Conservation (phyloP, 2,888 invertebrate genomes). For the Plagodis pulveraria region DNA sequence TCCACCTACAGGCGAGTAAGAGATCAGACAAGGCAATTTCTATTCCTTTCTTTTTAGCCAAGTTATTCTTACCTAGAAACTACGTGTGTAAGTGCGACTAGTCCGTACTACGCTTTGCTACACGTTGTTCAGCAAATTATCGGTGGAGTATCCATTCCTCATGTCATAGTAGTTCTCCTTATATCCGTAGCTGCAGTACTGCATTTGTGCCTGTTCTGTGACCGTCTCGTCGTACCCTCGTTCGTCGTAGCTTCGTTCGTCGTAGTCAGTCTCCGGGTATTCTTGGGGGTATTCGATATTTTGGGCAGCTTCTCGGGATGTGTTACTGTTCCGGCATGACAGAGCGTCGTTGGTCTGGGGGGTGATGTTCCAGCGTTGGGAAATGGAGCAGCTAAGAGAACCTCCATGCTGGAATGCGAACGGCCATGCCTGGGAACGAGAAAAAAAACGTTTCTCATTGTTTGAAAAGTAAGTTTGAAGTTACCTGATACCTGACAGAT, state of each 20-base stretch:
- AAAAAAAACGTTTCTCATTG: conserved; percentile 4
- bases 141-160: conserved; percentile 63
- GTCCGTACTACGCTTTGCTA: not conserved
- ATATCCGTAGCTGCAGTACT: conserved; percentile 73
- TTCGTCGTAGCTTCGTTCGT: conserved; percentile 58
- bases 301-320: conserved; percentile 37
- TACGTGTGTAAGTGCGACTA: no score
- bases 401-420: conserved; percentile 90
- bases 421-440: conserved; percentile 92
- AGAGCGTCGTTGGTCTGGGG: conserved; percentile 49
- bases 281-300: conserved; percentile 59
- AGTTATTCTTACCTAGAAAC: no score
- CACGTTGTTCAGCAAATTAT: conserved; percentile 65
- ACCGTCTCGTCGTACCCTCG: conserved; percentile 51
- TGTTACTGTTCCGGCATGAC: conserved; percentile 37
- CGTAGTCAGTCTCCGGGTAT: conserved; percentile 73
- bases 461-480: no score
- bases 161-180: conserved; percentile 74
- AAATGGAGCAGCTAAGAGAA: conserved; percentile 73
- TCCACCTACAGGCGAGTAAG: no score
- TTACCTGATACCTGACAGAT: no score
- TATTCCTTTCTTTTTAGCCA: no score
- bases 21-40: no score
- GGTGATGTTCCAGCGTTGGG: conserved; percentile 74
- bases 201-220: conserved; percentile 57